Base-by-base conservation (phyloP, 2,888 invertebrate genomes). In the Elysia crispata region DNA sequence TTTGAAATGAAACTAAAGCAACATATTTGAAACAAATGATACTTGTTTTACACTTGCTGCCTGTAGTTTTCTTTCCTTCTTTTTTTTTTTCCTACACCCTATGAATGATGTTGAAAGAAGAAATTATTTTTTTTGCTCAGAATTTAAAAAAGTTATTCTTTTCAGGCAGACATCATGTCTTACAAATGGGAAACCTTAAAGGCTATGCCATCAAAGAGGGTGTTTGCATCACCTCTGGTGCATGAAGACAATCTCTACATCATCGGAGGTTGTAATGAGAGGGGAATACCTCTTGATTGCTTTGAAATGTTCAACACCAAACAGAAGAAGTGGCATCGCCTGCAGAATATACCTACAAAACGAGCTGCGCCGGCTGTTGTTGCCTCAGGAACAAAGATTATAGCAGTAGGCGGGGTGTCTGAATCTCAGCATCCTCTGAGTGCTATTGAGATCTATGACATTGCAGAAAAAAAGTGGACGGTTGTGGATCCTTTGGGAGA, bases 231-330 rank as follows among this genome's bases (percentile, higher is more conserved):
- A 23, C 86, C 90, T 8, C 84, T 89, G 8, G 80, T 88, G 8
- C 81, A 87, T 76, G 85, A 86, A 0, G 88, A 86, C 25, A 85
- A 85, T 20, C 77, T 91, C 6, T 91, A 90, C 74, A 87, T 90
- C 1, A 82, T 91, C 13, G 91, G 91, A 8, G 91, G 91, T 31
- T 91, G 91, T 85, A 91, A 91, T 77, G 87, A 89, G 66, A 83
- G 83, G 73, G 91, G 91, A 13, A 83, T 84, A 18, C 91, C 91
- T 11, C 83, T 91, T 5, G 88, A 90, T 79, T 86, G 84, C 25
- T 87, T 90, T 83, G 91, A 91, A 77, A 86, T 88, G 77, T 84
- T 84, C 70, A 79, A 80, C 20, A 86, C 76, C 0, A 77, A 78
- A 54, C 77, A 87, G 79, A 86, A 86, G 77, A 87, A 86, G 73